Base-by-base conservation (phyloP, 2,888 invertebrate genomes). In the Charanyca ferruginea region DNA sequence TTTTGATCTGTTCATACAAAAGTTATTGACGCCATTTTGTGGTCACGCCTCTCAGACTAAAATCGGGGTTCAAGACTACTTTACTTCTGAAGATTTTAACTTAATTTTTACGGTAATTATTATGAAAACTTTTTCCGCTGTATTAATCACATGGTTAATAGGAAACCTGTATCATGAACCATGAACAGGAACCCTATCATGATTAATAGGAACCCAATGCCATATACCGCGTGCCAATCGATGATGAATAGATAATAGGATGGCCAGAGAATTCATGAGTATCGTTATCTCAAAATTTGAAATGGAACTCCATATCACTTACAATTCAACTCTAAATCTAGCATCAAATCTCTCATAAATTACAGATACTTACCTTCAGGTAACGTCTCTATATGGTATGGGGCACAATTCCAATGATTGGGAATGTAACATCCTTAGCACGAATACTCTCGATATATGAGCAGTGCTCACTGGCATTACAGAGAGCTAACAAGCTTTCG, bases 351-450 rank as follows among this genome's bases (percentile, higher is more conserved):
- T 61, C 51, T 70, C 55, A 69, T 71, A 77, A 77, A 74, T 61
- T 53, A 60, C 59, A 41, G 61, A 60, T 65, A 60, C 55, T 65
- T 61, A 72, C 65, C 59, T 76, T 66, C 67, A 58, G 66, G 75
- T 68, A 72, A 70, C 77, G 64, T 79, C 85, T 84, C 61, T 72
- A 80, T 83, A 85, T 77, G 85, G 85, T 66, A 69, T 57, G 69
- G 66, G 71, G 67, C 80, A 80, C 84, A 80, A 81, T 80, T 82
- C 80, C 83, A 79, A 73, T 80, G 74, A 83, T 83, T 79, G 72
- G 73, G 82, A 73, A 79, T 77, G 76, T 79, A 41, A 70, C 79
- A 81, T 75, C 76, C 81, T 79, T 68, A 75, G 79, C 81, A 81
- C 79, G 72, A 79, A 75, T 78, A 57, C 58, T 58, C 55, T 49